Percentiles rank a stretch among this genome's conserved stretches.
Evolutionary conservation across 2,888 invertebrate species (phyloP).

Genomic region (Pristionchus maxplancki): DNA sequence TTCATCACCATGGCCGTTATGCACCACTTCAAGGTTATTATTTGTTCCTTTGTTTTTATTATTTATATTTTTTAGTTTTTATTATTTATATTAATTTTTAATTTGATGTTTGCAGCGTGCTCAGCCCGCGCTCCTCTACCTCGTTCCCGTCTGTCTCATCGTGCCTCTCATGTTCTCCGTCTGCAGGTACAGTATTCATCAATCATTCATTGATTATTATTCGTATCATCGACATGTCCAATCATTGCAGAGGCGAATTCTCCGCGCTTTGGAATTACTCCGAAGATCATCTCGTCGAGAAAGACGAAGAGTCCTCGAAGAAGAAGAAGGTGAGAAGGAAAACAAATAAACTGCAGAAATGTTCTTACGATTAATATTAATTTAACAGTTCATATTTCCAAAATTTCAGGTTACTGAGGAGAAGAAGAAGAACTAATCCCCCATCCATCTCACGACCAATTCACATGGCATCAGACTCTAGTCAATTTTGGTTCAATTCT

Average conservation of each 20-base stretch:
- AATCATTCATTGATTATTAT: conserved; percentile 78
- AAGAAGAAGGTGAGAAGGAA: conserved; percentile 1
- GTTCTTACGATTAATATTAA: background rate
- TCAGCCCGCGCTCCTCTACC: conserved; percentile 95
- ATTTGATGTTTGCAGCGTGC: conserved; percentile 70
- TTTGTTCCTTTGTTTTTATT: background rate
- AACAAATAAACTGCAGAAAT: too few relatives aligned
- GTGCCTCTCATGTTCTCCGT: conserved; percentile 91
- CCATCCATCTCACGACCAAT: background rate
- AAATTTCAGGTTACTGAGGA: conserved; percentile 56
- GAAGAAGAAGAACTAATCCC: conserved; percentile 54
- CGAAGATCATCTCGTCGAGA: conserved; percentile 75
- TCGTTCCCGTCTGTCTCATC: conserved; percentile 95
- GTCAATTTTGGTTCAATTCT: background rate
- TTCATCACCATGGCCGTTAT: conserved; percentile 95
- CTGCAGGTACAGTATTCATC: conserved; percentile 79
- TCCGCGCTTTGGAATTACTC: conserved; percentile 74
- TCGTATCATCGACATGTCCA: too few relatives aligned
- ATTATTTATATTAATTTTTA: background rate
- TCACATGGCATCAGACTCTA: conserved; percentile 15
- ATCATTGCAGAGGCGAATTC: conserved; percentile 46
- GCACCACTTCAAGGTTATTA: conserved; percentile 91
- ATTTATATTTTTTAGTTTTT: too few relatives aligned
- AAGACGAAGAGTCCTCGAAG: conserved; percentile 59
- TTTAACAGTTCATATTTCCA: too few relatives aligned